Base-by-base conservation (phyloP, 2,797 vertebrate genomes). In the Manis javanica region DNA sequence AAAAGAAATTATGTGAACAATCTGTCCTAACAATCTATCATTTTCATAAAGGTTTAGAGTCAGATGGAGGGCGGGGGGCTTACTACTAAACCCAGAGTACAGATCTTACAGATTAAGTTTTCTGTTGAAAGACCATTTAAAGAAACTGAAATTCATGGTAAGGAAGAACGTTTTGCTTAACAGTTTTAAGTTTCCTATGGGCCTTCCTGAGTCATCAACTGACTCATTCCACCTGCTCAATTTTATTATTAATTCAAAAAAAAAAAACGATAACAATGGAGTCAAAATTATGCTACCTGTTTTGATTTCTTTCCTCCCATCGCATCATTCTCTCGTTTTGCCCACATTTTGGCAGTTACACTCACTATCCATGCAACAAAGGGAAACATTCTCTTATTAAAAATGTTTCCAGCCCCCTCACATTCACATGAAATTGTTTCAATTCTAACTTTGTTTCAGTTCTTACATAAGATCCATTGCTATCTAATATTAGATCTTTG, bases 191-290 rank as follows among this genome's bases (percentile, higher is more conserved):
- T 96, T 98, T 98, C 61, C 90, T 97, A 95, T 95, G 90, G 74
- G 97, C 95, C 92, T 98, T 98, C 97, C 96, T 98, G 97, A 98
- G 51, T 98, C 96, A 95, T 94, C 90, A 97, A 94, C 86, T 96
- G 96, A 98, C 97, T 97, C 63, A 95, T 94, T 98, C 97, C 97
- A 98, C 97, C 96, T 97, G 97, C 90, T 98, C 83, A 55, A 86
- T 88, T 97, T 98, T 98, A 97, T 97, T 98, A 98, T 97, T 97
- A 97, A 98, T 98, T 98, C 95, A 95, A 94, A 90, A 97, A 98
- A 98, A 87, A 11, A 0, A 26, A 42, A 92, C 94, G 94, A 90
- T 96, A 98, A 98, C 96, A 98, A 97, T 96, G 92, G 97, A 98
- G 51, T 85, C 83, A 57, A 77, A 94, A 79, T 77, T 63, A 53